Evolutionary conservation across 2,797 vertebrate species (phyloP).

Genomic region (Phoeniculus purpureus): DNA sequence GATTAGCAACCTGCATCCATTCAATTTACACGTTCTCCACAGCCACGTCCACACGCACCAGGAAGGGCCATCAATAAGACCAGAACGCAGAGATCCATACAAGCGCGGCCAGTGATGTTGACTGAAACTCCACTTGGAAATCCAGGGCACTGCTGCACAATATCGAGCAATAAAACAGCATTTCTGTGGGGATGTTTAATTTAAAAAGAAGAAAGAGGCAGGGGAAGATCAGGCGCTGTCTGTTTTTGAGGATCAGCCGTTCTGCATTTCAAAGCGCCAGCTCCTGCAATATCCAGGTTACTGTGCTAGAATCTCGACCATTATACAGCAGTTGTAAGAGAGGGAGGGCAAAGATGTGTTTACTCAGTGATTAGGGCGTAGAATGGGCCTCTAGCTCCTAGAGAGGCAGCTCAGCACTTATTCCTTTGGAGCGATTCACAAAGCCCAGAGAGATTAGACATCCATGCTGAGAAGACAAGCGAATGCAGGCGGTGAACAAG

Average conservation of each 20-base stretch:
- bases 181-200: slow-evolving; percentile 84
- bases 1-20: slow-evolving; percentile 80
- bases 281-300: slow-evolving; percentile 90
- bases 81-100: slow-evolving; percentile 78
- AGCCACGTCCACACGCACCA: slow-evolving; percentile 74
- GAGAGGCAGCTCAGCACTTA: slow-evolving; percentile 97
- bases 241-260: slow-evolving; percentile 82
- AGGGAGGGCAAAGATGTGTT: slow-evolving; percentile 99
- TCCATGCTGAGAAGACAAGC: slow-evolving; percentile 99
- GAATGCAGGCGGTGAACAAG: slow-evolving; percentile 94
- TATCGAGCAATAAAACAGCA: slow-evolving; percentile 84
- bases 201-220: slow-evolving; percentile 81
- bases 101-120: slow-evolving; percentile 79
- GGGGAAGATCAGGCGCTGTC: slow-evolving; percentile 81
- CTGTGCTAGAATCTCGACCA: slow-evolving; percentile 92
- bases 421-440: slow-evolving; percentile 97
- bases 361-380: slow-evolving; percentile 99
- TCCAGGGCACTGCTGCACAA: slow-evolving; percentile 82
- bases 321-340: slow-evolving; percentile 92
- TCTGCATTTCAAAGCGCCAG: slow-evolving; percentile 87
- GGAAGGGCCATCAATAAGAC: slow-evolving; percentile 78
- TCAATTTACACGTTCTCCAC: slow-evolving; percentile 81
- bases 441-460: slow-evolving; percentile 99
- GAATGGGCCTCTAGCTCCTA: slow-evolving; percentile 99
- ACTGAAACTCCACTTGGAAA: slow-evolving; percentile 84